Conservation (phyloP, 2,113 vertebrate genomes). For the Canis aureus region DNA sequence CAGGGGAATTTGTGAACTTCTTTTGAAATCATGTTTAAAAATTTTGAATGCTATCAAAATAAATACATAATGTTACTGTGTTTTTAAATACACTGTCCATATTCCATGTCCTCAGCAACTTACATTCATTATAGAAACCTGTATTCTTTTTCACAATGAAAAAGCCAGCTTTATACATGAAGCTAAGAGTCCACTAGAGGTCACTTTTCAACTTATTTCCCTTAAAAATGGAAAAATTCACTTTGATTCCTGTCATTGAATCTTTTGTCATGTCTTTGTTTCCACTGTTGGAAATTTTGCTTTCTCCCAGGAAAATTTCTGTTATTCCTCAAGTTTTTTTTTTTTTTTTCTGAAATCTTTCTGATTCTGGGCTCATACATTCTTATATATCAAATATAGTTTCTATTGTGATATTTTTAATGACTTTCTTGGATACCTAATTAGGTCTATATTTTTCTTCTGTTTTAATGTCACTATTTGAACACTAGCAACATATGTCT, state of each 20-base stretch:
- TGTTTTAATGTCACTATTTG: background rate
- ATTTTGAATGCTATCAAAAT: constrained; percentile 14
- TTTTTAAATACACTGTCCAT: background rate
- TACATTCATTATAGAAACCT: background rate
- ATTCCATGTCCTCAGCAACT: background rate
- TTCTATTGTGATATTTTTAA: constrained; percentile 2
- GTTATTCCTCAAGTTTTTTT: background rate
- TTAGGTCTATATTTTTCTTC: constrained; percentile 4
- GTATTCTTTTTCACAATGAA: constrained; percentile 1
- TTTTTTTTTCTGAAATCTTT: background rate
- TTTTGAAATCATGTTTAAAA: constrained; percentile 8
- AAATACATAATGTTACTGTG: background rate
- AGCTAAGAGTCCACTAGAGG: constrained; percentile 79
- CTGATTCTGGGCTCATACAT: background rate
- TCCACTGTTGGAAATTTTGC: background rate
- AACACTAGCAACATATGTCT: background rate
- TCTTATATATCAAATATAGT: constrained; percentile 22
- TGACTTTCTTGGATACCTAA: background rate
- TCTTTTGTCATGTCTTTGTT: background rate
- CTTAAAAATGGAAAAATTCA: constrained; percentile 47
- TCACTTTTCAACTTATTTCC: constrained; percentile 77
- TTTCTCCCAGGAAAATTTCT: background rate
- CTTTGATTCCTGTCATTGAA: background rate
- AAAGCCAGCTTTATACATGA: constrained; percentile 4
- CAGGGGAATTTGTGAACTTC: background rate